Conservation (phyloP, 2,113 vertebrate species). For the Capreolus pygargus region DNA sequence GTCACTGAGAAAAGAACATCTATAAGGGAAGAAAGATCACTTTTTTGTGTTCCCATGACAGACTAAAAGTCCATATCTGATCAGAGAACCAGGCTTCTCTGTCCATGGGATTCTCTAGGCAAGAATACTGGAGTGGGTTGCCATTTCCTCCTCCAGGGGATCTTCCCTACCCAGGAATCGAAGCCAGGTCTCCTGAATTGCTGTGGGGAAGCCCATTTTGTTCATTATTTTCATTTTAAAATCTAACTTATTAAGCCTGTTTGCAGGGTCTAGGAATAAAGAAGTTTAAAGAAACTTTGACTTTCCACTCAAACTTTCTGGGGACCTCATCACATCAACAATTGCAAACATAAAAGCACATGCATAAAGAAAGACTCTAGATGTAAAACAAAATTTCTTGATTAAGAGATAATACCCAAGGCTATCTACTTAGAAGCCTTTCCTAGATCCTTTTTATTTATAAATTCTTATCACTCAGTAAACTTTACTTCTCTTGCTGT, state of each 20-base stretch:
- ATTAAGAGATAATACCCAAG: not conserved
- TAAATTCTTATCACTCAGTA: not conserved
- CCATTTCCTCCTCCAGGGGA: not conserved
- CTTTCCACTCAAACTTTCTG: not conserved
- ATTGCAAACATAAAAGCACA: not conserved
- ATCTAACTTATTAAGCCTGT: not conserved
- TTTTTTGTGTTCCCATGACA: not conserved
- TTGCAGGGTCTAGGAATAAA: not conserved
- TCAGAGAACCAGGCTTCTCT: not conserved
- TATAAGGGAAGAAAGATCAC: not conserved
- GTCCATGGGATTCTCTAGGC: not conserved
- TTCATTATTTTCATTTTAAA: constrained; percentile 7
- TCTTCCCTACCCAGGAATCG: not conserved
- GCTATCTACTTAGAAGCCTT: not conserved
- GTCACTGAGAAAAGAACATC: not conserved
- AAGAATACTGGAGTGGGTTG: not conserved
- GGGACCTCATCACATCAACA: not conserved
- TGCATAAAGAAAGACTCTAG: not conserved
- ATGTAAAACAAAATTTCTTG: not conserved
- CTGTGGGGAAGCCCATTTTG: not conserved
- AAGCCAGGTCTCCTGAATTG: not conserved
- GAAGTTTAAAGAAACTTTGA: not conserved
- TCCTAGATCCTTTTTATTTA: constrained; percentile 2
- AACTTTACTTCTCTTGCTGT: not conserved
- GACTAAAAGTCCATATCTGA: constrained; percentile 7